Base-by-base conservation (phyloP, 1,140 invertebrate species). In the Cherax quadricarinatus region DNA sequence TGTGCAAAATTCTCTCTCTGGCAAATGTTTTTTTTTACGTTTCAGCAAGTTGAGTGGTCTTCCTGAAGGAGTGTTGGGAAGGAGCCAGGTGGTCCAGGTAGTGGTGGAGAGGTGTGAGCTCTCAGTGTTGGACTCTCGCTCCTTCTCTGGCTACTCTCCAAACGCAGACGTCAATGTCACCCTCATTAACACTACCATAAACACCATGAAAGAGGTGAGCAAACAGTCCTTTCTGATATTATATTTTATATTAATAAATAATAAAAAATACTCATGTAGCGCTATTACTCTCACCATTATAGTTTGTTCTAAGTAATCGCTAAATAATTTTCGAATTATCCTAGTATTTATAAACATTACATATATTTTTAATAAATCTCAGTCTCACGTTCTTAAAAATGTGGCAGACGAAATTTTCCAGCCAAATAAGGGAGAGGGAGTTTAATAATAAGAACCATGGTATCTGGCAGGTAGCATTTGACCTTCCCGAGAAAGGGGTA, bases 401-500 rank as follows among this genome's bases (percentile, higher is more conserved):
- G 9, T 57, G 14, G 14, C 53, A 57, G 53, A 10, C 53, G 53
- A 57, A 57, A 14, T 57, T 57, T 57, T 57, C 53, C 4, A 57
- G 1, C 14, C 14, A 57, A 57, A 57, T 57, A 57, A 6, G 53
- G 53, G 9, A 1, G 1, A 57, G 14, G 14, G 9, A 57, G 9
- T 4, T 57, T 10, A 10, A 57, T 57, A 57, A 57, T 10, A 57
- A 57, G 14, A 57, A 5, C 53, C 2, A 2, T 41, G 30, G 24
- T 30, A 3, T 21, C 3, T 30, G 24, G 21, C 82, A 84, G 82
- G 82, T 60, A n/a, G 82, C 82, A 14, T 84, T 84, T n/a, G 82
- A 84, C 10, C 82, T 84, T 4, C 82, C 82, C 14, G 24, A 9
- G 6, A 10, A 10, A 5, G 53, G 12, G 21, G 21, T 24, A 4